Evolutionary conservation across 2,888 invertebrate species (phyloP).

Genomic region (Agonopterix heracliana): DNA sequence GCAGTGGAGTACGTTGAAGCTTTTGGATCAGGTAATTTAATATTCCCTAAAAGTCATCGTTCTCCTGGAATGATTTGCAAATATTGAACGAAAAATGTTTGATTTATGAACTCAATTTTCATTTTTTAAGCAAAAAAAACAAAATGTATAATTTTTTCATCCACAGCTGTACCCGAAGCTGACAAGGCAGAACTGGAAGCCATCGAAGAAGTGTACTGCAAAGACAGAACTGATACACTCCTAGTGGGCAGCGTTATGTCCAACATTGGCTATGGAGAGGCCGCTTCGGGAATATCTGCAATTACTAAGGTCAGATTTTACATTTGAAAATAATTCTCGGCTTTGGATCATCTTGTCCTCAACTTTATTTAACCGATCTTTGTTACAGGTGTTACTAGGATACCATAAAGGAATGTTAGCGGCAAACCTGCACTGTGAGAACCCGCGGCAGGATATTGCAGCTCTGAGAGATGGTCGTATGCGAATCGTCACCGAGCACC

Average conservation of each 20-base stretch:
- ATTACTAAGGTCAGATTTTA: slow-evolving; percentile 68
- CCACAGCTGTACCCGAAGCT: slow-evolving; percentile 62
- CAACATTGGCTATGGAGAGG: slow-evolving; percentile 63
- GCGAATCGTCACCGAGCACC: slow-evolving; percentile 75
- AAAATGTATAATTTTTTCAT: not conserved
- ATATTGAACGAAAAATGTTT: too few species aligned
- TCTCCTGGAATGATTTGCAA: not conserved
- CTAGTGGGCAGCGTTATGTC: slow-evolving; percentile 73
- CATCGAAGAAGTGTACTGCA: slow-evolving; percentile 75
- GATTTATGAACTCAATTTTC: not conserved
- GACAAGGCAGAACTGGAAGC: slow-evolving; percentile 82
- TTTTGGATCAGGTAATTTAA: slow-evolving; percentile 80
- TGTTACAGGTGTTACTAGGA: slow-evolving; percentile 68
- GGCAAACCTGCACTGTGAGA: slow-evolving; percentile 81
- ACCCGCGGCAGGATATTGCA: slow-evolving; percentile 69
- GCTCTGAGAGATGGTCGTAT: slow-evolving; percentile 71
- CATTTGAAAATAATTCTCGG: too few species aligned
- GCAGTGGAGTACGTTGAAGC: slow-evolving; percentile 88
- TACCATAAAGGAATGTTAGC: slow-evolving; percentile 82
- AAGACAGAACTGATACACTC: slow-evolving; percentile 71
- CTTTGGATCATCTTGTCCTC: too few species aligned
- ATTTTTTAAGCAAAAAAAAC: not conserved
- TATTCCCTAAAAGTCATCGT: not conserved
- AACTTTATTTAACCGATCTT: not conserved
- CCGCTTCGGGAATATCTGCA: slow-evolving; percentile 68